Evolutionary conservation across 2,888 invertebrate genomes (phyloP), one percentile per base, ranked within the genome.

Genomic region (Conops quadrifasciatus): DNA sequence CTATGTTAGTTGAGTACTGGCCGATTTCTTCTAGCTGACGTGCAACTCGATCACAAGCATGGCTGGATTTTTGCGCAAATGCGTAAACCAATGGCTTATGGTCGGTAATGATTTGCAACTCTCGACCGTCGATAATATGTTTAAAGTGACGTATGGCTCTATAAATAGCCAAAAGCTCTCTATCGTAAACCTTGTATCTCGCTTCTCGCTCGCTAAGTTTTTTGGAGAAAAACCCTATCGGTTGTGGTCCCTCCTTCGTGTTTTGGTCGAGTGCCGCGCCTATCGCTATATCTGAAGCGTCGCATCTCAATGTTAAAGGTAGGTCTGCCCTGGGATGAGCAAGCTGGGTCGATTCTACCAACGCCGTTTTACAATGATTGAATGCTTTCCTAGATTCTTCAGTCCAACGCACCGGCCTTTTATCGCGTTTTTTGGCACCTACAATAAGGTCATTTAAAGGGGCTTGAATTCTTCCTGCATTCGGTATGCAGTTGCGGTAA

Each of bases 381-480:
- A 78, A 78, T 16, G 78, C 74, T 19, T 56, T 13, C 36, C 73
- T 45, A 2, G 73, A 64, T 19, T 19, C 30, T 2, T 51, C 13
- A 15, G 77, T 75, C 76, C 78, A 77, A 5, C 24, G 26, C 3
- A 78, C 70, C 26, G 72, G 72, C 21, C 71, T 13, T 26, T 76
- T 75, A 53, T 77, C 75, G 5, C 71, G 75, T 65, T 75, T 77
- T 13, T 67, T 75, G 9, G 76, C 63, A 1, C 72, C 53, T 15
- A 66, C 13, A 16, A 70, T 67, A 19, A 67, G 65, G 7, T 71
- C 53, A 67, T 67, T 78, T 77, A 49, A 1, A 15, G 2, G 49
- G n/a, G 49, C 49, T 49, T 49, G 2, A n/a, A 49, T 49, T 2
- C 1, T n/a, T n/a, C 16, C 49, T 15, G 49, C 49, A 49, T 15